Conservation (phyloP, 2,113 vertebrate genomes). For the Sinocyclocheilus grahami region DNA sequence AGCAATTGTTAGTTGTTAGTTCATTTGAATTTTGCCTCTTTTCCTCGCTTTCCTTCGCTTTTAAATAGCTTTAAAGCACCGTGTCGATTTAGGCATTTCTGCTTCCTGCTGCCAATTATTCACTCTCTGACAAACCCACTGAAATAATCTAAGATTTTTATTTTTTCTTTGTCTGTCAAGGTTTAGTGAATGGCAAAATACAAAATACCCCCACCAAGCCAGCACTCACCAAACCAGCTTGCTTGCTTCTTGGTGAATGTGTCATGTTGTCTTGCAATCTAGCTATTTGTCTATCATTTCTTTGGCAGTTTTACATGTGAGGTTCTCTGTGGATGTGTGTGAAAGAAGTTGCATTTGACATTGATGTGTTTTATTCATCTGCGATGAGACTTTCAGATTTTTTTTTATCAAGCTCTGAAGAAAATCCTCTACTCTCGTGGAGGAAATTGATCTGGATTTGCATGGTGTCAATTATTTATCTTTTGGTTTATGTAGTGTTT, state of each 20-base stretch:
- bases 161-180: neutral
- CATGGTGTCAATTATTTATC: neutral
- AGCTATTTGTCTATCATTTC: neutral
- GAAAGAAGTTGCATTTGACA: neutral
- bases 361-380: neutral
- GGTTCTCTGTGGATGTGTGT: neutral
- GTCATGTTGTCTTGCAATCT: neutral
- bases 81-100: neutral
- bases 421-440: neutral
- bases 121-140: neutral
- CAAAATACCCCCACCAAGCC: neutral
- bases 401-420: neutral
- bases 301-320: neutral
- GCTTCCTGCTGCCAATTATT: neutral
- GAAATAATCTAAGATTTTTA: neutral
- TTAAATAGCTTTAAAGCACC: too few relatives aligned
- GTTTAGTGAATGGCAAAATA: neutral
- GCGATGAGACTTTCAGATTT: too few relatives aligned
- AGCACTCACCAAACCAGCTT: neutral
- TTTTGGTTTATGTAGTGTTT: neutral
- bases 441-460: slow-evolving; percentile 3
- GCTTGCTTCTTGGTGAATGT: neutral
- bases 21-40: too few relatives aligned
- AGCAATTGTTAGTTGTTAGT: too few relatives aligned
- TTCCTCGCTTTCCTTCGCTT: too few relatives aligned